A percentile compares a stretch with the other conserved stretches of the same genome.
Conservation (phyloP, 2,888 invertebrate species). For the Plebejus argus region DNA sequence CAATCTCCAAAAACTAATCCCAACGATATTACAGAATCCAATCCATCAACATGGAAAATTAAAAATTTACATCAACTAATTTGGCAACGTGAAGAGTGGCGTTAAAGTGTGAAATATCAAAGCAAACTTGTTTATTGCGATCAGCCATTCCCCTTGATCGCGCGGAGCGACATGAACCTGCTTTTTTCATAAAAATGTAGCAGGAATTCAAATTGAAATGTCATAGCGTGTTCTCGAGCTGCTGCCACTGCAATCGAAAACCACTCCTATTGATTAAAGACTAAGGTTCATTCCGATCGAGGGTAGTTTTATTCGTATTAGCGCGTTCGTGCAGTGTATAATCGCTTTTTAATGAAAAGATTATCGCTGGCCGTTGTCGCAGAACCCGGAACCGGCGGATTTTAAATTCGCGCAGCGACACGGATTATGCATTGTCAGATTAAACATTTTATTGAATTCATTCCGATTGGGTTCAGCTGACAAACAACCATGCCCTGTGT, state of each 20-base stretch:
- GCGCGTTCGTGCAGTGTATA: conserved; percentile 76
- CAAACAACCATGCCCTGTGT: not conserved
- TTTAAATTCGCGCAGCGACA: conserved; percentile 62
- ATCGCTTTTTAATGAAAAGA: conserved; percentile 81
- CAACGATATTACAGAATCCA: not conserved
- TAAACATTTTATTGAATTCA: not conserved
- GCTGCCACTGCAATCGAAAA: conserved; percentile 55
- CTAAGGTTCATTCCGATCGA: conserved; percentile 45
- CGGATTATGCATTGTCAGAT: conserved; percentile 25
- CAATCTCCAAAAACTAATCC: not conserved
- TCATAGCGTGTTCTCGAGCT: conserved; percentile 64
- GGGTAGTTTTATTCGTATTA: conserved; percentile 68
- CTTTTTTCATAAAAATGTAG: conserved; percentile 45
- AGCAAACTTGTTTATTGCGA: conserved; percentile 24
- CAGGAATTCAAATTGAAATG: conserved; percentile 77
- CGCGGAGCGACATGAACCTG: conserved; percentile 29
- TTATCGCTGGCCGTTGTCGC: conserved; percentile 64
- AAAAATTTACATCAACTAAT: conserved; percentile 4
- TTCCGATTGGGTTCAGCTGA: not conserved
- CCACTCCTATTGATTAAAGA: conserved; percentile 44
- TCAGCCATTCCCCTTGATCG: conserved; percentile 25
- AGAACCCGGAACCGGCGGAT: conserved; percentile 68
- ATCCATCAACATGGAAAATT: conserved; percentile 11
- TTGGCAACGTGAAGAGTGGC: not conserved
- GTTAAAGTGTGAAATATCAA: conserved; percentile 21